Conservation (phyloP, 2,888 invertebrate species). For the Sinotaia quadrata region DNA sequence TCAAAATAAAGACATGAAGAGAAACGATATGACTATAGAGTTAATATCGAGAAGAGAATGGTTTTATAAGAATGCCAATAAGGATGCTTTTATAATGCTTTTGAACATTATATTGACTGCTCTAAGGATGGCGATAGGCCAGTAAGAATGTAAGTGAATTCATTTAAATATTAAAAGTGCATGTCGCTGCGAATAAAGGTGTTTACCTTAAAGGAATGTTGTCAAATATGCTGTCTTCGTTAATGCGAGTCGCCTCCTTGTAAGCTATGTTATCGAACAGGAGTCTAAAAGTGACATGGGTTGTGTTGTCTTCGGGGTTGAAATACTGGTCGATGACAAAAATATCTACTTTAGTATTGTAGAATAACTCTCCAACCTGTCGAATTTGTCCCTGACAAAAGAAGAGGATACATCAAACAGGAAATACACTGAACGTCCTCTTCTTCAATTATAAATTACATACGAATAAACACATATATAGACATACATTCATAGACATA, state of each 20-base stretch:
- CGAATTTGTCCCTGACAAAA: constrained; percentile 85
- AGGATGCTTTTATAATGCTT: neutral
- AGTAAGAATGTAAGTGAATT: constrained; percentile 22
- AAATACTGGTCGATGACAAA: constrained; percentile 83
- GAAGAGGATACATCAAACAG: neutral
- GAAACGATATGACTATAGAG: no score
- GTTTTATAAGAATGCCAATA: neutral
- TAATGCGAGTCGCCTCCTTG: constrained; percentile 38
- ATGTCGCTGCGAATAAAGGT: no score
- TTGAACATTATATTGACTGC: neutral
- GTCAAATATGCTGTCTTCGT: constrained; percentile 39
- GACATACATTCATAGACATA: no score
- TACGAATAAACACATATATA: neutral
- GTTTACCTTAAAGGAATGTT: constrained; percentile 48
- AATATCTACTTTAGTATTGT: constrained; percentile 94
- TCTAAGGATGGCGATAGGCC: neutral
- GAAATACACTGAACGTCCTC: neutral
- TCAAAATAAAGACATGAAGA: no score
- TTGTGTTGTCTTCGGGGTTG: constrained; percentile 89
- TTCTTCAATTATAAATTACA: neutral
- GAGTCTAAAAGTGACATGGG: constrained; percentile 93
- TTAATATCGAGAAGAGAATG: no score
- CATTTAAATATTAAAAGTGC: no score
- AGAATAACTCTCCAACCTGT: constrained; percentile 92
- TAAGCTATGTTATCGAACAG: constrained; percentile 87